A percentile compares a stretch with the other conserved stretches of the same genome.
These are phyloP conservation scores for Apostichopus parvimensis DNA, from an alignment of 35 echinoderm and acorn worm genomes.

Conservation along the genomic window DNA sequence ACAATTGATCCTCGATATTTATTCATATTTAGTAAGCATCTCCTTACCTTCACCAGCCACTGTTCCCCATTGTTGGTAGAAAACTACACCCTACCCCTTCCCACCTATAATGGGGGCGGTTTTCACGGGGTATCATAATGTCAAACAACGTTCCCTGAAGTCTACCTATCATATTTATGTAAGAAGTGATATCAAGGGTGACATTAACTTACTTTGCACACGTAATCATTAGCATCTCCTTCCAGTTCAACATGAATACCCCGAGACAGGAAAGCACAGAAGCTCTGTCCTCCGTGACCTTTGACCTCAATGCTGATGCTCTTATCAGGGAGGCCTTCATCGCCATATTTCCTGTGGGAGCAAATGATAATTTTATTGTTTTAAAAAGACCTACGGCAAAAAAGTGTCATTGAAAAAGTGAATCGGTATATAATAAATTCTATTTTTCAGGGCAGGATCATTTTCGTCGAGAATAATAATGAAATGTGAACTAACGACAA, in stretches of 20 bases:
- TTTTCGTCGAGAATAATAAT: not conserved
- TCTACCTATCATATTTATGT: too few species aligned
- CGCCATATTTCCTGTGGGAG: conserved; percentile 76
- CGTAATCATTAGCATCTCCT: conserved; percentile 98
- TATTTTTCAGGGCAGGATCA: not conserved
- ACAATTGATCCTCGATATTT: too few species aligned
- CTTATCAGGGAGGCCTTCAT: conserved; percentile 82
- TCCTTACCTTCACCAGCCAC: too few species aligned
- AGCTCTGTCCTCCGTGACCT: conserved; percentile 92
- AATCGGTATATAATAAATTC: not conserved
- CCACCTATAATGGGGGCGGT: too few species aligned
- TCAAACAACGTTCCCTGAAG: too few species aligned
- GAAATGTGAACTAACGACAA: not conserved
- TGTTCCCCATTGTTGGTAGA: too few species aligned
- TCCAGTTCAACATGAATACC: conserved; percentile 93
- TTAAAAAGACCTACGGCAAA: not conserved
- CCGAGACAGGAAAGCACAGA: conserved; percentile 88
- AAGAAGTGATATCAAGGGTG: too few species aligned
- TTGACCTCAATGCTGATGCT: conserved; percentile 74
- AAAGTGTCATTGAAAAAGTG: not conserved
- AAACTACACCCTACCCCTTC: too few species aligned
- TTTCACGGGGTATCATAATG: too few species aligned
- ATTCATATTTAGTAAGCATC: too few species aligned
- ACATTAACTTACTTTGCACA: conserved; percentile 77
- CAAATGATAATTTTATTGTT: not conserved